Conservation (phyloP, 2,797 vertebrate genomes). For the Dendrocincla fuliginosa region DNA sequence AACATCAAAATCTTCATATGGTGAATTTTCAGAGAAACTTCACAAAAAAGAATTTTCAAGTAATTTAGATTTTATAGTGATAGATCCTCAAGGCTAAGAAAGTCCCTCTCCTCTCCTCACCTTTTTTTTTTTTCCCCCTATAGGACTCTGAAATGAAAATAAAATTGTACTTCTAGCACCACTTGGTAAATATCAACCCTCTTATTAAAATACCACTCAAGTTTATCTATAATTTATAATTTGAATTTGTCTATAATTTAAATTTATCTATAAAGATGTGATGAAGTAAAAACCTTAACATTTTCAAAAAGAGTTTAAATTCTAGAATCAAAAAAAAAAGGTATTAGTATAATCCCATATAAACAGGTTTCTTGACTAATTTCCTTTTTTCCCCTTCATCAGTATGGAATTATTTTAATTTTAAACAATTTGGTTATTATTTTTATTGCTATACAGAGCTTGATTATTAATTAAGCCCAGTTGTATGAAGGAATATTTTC, state of each 20-base stretch:
- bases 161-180: not conserved
- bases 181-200: not conserved
- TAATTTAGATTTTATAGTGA: not conserved
- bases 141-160: not conserved
- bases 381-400: not conserved
- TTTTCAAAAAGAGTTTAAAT: not conserved
- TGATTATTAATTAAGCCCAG: not conserved
- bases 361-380: not conserved
- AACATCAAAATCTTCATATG: not conserved
- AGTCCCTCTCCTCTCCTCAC: rapidly evolving
- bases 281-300: not conserved
- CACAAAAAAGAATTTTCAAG: not conserved
- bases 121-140: not conserved
- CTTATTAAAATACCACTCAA: not conserved
- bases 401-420: not conserved
- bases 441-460: not conserved
- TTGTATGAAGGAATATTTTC: not conserved
- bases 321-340: not conserved
- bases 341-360: rapidly evolving
- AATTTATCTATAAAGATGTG: not conserved
- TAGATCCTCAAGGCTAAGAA: not conserved
- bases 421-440: not conserved
- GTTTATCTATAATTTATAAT: not conserved
- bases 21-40: not conserved
- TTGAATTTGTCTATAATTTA: not conserved